Base-by-base conservation (phyloP, 2,113 vertebrate species). In the Poecilia latipinna region DNA sequence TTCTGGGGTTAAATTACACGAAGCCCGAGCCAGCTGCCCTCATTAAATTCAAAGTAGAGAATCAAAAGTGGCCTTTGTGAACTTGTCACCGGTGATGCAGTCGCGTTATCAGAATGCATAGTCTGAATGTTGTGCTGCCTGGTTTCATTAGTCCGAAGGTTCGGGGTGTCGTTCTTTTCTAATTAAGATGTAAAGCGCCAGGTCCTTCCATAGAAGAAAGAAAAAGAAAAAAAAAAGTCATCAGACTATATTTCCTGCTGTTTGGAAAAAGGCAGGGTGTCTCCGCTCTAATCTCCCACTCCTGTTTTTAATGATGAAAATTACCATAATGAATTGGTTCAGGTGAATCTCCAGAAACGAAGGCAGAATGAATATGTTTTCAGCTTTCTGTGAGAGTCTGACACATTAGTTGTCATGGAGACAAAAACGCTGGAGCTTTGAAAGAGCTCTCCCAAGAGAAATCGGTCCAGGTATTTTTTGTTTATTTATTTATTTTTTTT, bases 61-160 rank as follows among this genome's bases (percentile, higher is more conserved):
- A 85, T 82, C 80, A 80, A 71, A 85, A 77, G 69, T 80, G 69
- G 72, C 78, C 74, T 68, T 51, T 29, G 7, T 73, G 75, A 86
- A 77, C 68, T 73, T 71, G 70, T 69, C 68, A 64, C 70, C 61
- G 72, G 61, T 69, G 37, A 83, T 61, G 65, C 76, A 12, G 65
- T 31, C 65, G 48, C 61, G 72, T 77, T 54, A 77, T 82, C 44
- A 82, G 33, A 85, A 83, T 85, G 44, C 22, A 67, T 54, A 68
- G 44, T 22, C 32, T 28, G 64, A 44, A 57, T 51, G 32, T 62
- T 69, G 32, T 69, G 33, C 60, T 61, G 26, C 60, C 33, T n/a
- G 32, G 1, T 65, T 79, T 26, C 12, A 35, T 64, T 35, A 67
- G 44, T 74, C 19, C 22, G 35, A 3, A 70, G 28, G 28, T 64